phyloP scores from a whole-genome alignment of 2,888 invertebrate genomes.

The Drosophila lutescens region DNA sequence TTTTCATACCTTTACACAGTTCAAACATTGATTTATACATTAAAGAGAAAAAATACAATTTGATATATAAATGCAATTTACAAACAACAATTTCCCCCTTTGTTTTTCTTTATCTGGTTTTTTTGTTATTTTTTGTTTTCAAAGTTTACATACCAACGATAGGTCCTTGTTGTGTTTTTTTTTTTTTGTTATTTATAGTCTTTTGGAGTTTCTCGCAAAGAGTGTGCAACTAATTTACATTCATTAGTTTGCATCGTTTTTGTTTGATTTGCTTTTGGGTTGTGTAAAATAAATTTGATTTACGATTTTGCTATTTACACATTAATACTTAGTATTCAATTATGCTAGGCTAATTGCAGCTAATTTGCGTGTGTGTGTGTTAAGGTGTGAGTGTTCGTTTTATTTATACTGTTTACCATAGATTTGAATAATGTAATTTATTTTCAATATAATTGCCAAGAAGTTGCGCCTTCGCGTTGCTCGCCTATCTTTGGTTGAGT shows the following conservation, averaged over 20 bases:
- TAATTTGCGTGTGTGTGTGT: conserved; percentile 47
- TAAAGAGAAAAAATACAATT: conserved; percentile 47
- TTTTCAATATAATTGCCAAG: conserved; percentile 66
- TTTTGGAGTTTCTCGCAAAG: conserved; percentile 58
- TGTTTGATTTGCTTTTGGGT: conserved; percentile 22
- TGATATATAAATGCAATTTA: conserved; percentile 63
- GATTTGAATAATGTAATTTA: conserved; percentile 43
- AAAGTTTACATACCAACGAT: conserved; percentile 19
- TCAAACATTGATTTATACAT: conserved; percentile 48
- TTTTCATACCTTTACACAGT: conserved; percentile 38
- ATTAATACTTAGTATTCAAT: conserved; percentile 45
- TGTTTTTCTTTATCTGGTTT: conserved; percentile 1
- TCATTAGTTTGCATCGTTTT: conserved; percentile 19
- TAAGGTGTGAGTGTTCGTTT: conserved; percentile 16
- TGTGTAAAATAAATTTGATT: conserved; percentile 39
- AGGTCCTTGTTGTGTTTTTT: conserved; percentile 20
- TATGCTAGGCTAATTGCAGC: conserved; percentile 55
- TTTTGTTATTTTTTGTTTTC: conserved; percentile 14
- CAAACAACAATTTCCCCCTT: conserved; percentile 39
- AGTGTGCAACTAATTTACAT: conserved; percentile 35
- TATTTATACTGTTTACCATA: conserved; percentile 33
- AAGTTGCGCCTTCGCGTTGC: conserved; percentile 40
- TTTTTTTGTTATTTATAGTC: conserved; percentile 54
- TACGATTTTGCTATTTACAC: conserved; percentile 48
- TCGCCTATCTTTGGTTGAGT: conserved; percentile 29